A percentile compares a stretch with the other conserved stretches of the same genome.
phyloP scores from a whole-genome alignment of 2,113 vertebrate species.

The Papio anubis region DNA sequence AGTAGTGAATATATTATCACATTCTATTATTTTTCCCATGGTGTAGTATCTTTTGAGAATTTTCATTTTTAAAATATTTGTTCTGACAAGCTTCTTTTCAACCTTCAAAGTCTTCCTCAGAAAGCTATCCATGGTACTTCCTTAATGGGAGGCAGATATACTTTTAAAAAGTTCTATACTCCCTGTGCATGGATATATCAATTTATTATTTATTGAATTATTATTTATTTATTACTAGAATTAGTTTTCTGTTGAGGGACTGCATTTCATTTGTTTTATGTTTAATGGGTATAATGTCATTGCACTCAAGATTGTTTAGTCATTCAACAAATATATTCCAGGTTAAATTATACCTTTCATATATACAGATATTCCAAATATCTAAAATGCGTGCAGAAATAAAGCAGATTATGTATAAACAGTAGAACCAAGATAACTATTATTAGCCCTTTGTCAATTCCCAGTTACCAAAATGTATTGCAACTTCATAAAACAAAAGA shows the following conservation, averaged over 20 bases:
- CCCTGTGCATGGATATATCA: background rate
- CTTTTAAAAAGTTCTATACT: background rate
- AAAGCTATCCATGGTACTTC: background rate
- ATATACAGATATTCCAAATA: background rate
- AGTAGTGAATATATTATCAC: background rate
- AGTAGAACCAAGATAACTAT: background rate
- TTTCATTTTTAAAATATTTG: background rate
- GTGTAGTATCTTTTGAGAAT: background rate
- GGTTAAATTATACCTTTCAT: background rate
- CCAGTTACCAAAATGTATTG: background rate
- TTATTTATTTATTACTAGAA: background rate
- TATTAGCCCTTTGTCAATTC: background rate
- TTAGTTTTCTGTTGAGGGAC: background rate
- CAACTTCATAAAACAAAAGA: background rate
- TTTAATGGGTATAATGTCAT: background rate
- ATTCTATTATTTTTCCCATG: background rate
- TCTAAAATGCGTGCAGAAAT: background rate
- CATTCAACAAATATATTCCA: background rate
- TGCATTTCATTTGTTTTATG: background rate
- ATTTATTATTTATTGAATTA: background rate
- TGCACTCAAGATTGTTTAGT: background rate
- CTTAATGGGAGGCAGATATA: background rate
- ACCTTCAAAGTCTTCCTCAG: background rate
- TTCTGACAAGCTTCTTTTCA: background rate
- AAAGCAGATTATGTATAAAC: background rate